These are phyloP conservation scores for Leptocoma aspasia DNA, from an alignment of 2,113 vertebrate genomes.

Conservation along the genomic window DNA sequence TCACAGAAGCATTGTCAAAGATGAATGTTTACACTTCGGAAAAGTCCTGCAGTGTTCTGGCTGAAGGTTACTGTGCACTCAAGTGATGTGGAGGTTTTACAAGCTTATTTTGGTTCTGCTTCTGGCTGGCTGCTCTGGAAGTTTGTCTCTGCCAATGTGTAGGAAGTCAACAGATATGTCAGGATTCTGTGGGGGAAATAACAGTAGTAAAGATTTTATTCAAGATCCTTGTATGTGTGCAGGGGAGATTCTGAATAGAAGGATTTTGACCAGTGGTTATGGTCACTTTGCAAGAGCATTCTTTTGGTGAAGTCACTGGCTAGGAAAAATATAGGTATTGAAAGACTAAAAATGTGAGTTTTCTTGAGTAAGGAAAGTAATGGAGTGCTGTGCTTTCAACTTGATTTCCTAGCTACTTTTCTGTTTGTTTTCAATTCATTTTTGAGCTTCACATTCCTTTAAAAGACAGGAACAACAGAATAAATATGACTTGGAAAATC, in stretches of 20 bases:
- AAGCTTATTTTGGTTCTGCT: neutral
- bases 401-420: neutral
- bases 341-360: neutral
- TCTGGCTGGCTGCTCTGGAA: neutral
- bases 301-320: neutral
- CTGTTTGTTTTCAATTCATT: neutral
- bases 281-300: neutral
- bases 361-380: neutral
- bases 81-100: neutral
- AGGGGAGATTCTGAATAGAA: neutral
- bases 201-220: neutral
- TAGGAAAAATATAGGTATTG: neutral
- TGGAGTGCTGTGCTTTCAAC: neutral
- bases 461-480: neutral
- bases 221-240: neutral
- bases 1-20: neutral
- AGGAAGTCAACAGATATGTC: neutral
- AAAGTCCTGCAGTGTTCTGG: neutral
- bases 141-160: neutral
- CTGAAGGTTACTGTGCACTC: neutral
- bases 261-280: neutral
- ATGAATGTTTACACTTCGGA: neutral
- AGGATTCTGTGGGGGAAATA: neutral
- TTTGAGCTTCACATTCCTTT: neutral
- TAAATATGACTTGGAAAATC: neutral